These are phyloP conservation scores for Luffia ferchaultella DNA, from an alignment of 2,888 invertebrate genomes.

Conservation along the genomic window DNA sequence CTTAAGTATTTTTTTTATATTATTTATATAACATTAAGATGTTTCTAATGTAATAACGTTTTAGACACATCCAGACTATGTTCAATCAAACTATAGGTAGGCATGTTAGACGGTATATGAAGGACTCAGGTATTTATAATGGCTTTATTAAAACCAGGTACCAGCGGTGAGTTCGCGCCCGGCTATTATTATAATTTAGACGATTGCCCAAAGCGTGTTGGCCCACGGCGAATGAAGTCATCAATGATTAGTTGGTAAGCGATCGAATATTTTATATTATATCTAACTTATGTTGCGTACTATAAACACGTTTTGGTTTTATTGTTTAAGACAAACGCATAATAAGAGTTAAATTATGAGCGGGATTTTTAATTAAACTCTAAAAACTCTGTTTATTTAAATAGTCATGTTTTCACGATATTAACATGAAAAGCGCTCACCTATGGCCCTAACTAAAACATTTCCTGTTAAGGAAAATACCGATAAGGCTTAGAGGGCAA, in stretches of 20 bases:
- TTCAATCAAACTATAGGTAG: no score
- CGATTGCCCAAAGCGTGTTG: constrained; percentile 54
- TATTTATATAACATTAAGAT: no score
- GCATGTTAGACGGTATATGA: no score
- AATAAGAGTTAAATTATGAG: not conserved
- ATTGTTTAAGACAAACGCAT: no score
- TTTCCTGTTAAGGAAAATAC: not conserved
- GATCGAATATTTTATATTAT: not conserved
- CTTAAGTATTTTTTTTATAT: no score
- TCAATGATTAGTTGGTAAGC: constrained; percentile 17
- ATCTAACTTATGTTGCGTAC: no score
- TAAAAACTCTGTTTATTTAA: not conserved
- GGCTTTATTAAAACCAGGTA: constrained; percentile 57
- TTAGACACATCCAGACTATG: no score
- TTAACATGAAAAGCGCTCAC: no score
- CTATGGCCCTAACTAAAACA: no score
- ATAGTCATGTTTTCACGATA: no score
- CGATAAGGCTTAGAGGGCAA: constrained; percentile 38
- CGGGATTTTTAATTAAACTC: not conserved
- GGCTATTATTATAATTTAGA: constrained; percentile 66
- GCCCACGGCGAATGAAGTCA: constrained; percentile 50
- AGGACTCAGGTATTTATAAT: constrained; percentile 61
- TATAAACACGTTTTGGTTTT: no score
- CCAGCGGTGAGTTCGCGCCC: constrained; percentile 54
- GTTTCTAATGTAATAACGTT: no score